Evolutionary conservation across 1,140 invertebrate genomes (phyloP).

Genomic region (Reticulitermes speratus): DNA sequence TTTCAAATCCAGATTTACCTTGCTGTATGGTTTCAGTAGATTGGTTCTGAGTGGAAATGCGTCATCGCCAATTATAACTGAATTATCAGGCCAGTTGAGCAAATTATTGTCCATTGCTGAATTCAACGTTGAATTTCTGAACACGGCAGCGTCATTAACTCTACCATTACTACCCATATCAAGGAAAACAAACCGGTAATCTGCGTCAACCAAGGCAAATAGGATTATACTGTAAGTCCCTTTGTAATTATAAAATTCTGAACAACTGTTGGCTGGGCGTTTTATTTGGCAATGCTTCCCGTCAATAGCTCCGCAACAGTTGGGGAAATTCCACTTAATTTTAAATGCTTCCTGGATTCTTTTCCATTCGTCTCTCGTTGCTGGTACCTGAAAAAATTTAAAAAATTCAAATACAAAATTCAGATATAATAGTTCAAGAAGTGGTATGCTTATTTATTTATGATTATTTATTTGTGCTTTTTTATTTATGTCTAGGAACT

Average conservation of each 20-base stretch:
- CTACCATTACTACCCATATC: slow-evolving; percentile 31
- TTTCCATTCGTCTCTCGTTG: slow-evolving; percentile 41
- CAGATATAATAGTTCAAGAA: too few species aligned
- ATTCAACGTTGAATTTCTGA: slow-evolving; percentile 27
- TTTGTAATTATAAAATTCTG: slow-evolving; percentile 24
- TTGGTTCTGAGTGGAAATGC: slow-evolving; percentile 33
- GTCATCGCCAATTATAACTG: slow-evolving; percentile 35
- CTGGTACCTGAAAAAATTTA: slow-evolving; percentile 29
- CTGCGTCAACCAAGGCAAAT: slow-evolving; percentile 31
- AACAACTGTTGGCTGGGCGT: slow-evolving; percentile 24
- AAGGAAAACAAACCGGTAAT: neutral
- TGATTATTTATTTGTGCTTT: too few species aligned
- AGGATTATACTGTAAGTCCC: slow-evolving; percentile 45
- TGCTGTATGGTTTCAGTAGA: slow-evolving; percentile 35
- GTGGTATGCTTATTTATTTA: too few species aligned
- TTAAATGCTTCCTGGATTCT: too few species aligned
- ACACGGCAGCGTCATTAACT: slow-evolving; percentile 29
- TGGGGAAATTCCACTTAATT: slow-evolving; percentile 45
- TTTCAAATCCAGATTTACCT: neutral
- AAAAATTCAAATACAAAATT: neutral
- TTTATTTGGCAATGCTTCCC: slow-evolving; percentile 44
- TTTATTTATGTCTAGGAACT: too few species aligned
- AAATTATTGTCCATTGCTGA: slow-evolving; percentile 33
- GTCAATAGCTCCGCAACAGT: slow-evolving; percentile 48
- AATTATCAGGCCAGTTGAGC: slow-evolving; percentile 27